Percentiles rank a stretch among this genome's conserved stretches.
Evolutionary conservation across 2,113 vertebrate species (phyloP).

Genomic region (Phycodurus eques): DNA sequence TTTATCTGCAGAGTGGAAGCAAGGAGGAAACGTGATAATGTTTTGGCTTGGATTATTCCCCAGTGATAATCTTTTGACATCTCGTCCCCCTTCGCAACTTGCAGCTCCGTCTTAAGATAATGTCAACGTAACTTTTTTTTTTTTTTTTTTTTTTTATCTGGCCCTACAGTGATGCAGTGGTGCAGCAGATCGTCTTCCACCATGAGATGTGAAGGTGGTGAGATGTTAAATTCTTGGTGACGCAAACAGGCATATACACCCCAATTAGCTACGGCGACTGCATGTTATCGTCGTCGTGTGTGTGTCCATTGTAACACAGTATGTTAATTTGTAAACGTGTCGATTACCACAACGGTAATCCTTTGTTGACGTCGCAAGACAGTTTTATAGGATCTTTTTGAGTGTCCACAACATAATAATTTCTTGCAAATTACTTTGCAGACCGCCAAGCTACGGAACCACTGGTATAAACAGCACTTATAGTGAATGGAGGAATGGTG

Average conservation of each 20-base stretch:
- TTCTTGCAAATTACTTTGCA: too few species aligned
- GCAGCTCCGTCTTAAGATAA: slow-evolving; percentile 45
- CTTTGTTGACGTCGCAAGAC: too few species aligned
- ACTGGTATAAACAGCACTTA: neutral
- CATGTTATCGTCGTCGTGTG: too few species aligned
- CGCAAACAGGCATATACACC: neutral
- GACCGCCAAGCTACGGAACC: neutral
- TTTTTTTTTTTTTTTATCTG: neutral
- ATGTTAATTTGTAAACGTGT: neutral
- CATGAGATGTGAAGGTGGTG: neutral
- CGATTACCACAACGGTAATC: too few species aligned
- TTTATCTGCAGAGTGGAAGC: slow-evolving; percentile 50
- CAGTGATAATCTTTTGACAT: slow-evolving; percentile 56
- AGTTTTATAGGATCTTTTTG: too few species aligned
- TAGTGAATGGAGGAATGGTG: neutral
- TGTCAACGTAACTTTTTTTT: slow-evolving; percentile 21
- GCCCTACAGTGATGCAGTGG: neutral
- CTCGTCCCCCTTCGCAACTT: slow-evolving; percentile 44
- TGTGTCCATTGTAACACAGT: neutral
- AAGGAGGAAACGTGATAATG: slow-evolving; percentile 48
- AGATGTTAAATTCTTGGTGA: neutral
- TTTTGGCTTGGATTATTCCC: slow-evolving; percentile 53
- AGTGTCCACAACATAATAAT: too few species aligned
- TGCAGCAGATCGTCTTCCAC: slow-evolving; percentile 5
- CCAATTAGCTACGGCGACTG: neutral